Percentiles rank a stretch among this genome's conserved stretches.
These are phyloP conservation scores for Cephalotes varians DNA, from an alignment of 2,888 invertebrate species.

Conservation along the genomic window DNA sequence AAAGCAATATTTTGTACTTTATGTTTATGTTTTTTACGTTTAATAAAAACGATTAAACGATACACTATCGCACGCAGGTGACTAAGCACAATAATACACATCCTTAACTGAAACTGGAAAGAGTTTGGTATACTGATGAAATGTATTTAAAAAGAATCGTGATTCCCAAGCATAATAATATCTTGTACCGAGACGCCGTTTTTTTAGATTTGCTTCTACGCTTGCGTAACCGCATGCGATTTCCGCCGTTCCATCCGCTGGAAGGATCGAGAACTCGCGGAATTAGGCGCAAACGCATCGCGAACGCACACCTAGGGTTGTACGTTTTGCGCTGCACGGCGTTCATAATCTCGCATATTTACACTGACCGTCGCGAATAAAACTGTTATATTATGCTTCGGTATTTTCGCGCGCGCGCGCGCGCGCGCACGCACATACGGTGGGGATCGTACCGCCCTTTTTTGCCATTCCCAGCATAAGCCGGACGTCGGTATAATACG, in stretches of 20 bases:
- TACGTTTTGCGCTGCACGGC: constrained; percentile 48
- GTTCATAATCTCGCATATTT: constrained; percentile 85
- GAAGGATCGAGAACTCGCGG: constrained; percentile 27
- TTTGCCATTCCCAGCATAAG: constrained; percentile 54
- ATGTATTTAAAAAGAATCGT: not conserved
- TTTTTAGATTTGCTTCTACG: not conserved
- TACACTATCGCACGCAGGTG: too few relatives aligned
- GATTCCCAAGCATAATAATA: not conserved
- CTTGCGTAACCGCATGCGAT: not conserved
- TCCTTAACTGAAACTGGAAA: not conserved
- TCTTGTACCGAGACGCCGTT: not conserved
- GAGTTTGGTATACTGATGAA: not conserved
- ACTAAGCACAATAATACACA: too few relatives aligned
- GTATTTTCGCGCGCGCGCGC: constrained; percentile 67
- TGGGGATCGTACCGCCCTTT: constrained; percentile 37
- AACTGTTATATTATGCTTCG: constrained; percentile 84
- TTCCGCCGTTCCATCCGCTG: not conserved
- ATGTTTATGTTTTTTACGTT: too few relatives aligned
- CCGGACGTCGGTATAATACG: constrained; percentile 38
- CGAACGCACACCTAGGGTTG: constrained; percentile 50
- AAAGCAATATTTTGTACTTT: too few relatives aligned
- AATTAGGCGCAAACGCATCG: constrained; percentile 67
- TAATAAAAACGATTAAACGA: too few relatives aligned
- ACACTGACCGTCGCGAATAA: constrained; percentile 82
- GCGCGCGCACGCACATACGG: constrained; percentile 7